Conservation (phyloP, 2,888 invertebrate species). For the Polyploca ridens region DNA sequence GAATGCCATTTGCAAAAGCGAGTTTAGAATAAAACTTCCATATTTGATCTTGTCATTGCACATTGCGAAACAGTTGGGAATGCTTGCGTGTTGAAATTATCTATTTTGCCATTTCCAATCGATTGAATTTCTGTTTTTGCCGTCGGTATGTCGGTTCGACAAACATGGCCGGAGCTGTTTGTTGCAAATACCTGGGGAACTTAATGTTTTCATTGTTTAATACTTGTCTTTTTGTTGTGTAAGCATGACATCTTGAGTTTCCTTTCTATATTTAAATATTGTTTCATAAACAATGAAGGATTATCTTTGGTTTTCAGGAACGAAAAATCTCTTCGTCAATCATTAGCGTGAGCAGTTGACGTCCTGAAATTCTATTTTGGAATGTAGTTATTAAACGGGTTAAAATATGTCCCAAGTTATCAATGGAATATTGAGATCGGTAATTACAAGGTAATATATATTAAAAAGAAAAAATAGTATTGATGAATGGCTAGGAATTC, state of each 20-base stretch:
- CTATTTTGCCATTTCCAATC: conserved; percentile 11
- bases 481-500: too few relatives aligned
- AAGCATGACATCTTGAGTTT: conserved; percentile 2
- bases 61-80: conserved; percentile 8
- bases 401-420: too few relatives aligned
- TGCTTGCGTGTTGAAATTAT: conserved; percentile 9
- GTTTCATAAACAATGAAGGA: background rate
- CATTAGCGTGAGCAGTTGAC: too few relatives aligned
- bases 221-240: conserved; percentile 2
- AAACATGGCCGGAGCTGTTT: conserved; percentile 8
- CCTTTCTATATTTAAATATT: conserved; percentile 7
- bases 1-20: background rate
- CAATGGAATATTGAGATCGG: too few relatives aligned
- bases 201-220: conserved; percentile 14
- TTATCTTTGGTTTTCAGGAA: background rate
- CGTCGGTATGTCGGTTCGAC: conserved; percentile 12
- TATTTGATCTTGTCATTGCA: conserved; percentile 4
- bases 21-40: background rate
- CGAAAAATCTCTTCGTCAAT: too few relatives aligned
- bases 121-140: conserved; percentile 15
- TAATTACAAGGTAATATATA: too few relatives aligned
- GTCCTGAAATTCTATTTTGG: too few relatives aligned
- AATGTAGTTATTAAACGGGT: too few relatives aligned
- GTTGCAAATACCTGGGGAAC: conserved; percentile 4
- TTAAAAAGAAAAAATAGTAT: too few relatives aligned